Percentiles rank a stretch among this genome's conserved stretches.
Conservation (phyloP, 2,888 invertebrate genomes). For the Rapana venosa region DNA sequence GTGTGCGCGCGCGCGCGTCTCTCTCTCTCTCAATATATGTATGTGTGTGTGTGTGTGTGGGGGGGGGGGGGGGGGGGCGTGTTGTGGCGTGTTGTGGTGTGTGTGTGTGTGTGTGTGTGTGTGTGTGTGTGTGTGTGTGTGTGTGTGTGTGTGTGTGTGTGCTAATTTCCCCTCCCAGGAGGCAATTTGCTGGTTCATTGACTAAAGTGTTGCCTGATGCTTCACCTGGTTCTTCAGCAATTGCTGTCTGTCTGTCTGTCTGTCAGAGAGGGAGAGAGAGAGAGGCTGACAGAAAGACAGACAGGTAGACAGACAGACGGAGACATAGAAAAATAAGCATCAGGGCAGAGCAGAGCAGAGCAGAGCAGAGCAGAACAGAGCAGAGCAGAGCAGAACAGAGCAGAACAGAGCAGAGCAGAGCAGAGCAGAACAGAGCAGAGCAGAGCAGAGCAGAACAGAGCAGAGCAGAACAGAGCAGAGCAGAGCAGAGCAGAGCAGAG, state of each 20-base stretch:
- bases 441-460: background rate
- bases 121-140: too few relatives aligned
- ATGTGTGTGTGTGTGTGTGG: too few relatives aligned
- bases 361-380: background rate
- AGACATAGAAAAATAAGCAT: background rate
- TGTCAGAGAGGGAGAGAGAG: constrained; percentile 5
- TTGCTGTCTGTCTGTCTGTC: background rate
- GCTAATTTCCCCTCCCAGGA: too few relatives aligned
- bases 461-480: background rate
- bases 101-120: too few relatives aligned
- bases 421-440: background rate
- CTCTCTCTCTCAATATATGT: too few relatives aligned
- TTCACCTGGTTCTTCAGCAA: background rate
- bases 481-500: background rate
- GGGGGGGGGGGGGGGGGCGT: too few relatives aligned
- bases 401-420: background rate
- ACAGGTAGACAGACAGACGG: background rate
- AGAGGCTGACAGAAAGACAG: background rate
- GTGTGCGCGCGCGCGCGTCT: too few relatives aligned
- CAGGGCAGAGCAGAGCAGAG: background rate
- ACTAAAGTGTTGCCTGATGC: too few relatives aligned
- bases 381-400: background rate
- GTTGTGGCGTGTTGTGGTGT: too few relatives aligned
- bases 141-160: too few relatives aligned
- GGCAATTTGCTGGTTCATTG: too few relatives aligned